Base-by-base conservation (phyloP, 2,797 vertebrate species). In the Steatocranus sp. region DNA sequence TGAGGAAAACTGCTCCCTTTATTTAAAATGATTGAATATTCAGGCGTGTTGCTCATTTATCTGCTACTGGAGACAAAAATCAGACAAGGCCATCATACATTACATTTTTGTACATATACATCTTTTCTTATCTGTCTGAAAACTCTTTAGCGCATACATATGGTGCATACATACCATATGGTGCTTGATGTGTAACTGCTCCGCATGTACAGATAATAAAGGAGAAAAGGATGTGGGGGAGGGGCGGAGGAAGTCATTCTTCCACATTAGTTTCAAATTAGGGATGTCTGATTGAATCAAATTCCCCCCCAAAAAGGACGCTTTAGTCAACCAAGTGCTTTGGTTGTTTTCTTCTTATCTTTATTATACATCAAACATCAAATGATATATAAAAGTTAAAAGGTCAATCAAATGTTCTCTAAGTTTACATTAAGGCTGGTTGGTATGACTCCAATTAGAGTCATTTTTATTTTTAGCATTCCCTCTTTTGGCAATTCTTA, bases 251-350 rank as follows among this genome's bases (percentile, higher is more conserved):
- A 70, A 46, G 38, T 43, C 15, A 11, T 18, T 46, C 38, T 70
- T 70, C 63, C 4, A 46, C 8, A 68, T 75, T 49, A 20, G 25
- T 58, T 79, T 82, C 73, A 74, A 58, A 82, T 58, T 23, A 36
- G 9, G 8, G 20, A 53, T 11, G 78, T 80, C 20, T 14, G 78
- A 79, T 63, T 82, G 36, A 61, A 61, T 34, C 56, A 61, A 7
- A 61, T n/a, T 1, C 7, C 51, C 20, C 49, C 23, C 23, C 1
- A 27, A 27, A 54, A 54, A 54, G 7, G 66, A 78, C 10, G n/a
- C 4, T 49, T 85, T 27, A 56, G n/a, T 75, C 53, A 80, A 25
- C 18, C 54, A 88, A 89, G 86, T 87, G 79, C 81, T 84, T 83
- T 50, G 73, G 78, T 82, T 7, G 43, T 41, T 81, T 25, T 1